Evolutionary conservation across 2,797 vertebrate species (phyloP), one percentile per base, ranked within the genome.

Genomic region (Siniperca scherzeri): DNA sequence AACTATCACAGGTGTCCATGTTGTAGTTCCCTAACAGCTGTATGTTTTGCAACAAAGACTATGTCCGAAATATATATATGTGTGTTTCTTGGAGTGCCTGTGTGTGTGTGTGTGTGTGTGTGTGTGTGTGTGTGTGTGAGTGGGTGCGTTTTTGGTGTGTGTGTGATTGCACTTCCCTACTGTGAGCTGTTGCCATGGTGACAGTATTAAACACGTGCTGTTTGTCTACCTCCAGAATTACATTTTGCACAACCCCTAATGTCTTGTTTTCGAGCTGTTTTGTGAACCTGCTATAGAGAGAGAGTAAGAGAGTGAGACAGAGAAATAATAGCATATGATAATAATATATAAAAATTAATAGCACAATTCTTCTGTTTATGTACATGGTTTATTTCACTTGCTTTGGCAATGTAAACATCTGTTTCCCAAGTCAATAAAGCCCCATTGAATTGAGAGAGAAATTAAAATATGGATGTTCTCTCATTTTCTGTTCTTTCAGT

Each of bases 131-230:
- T 8, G 38, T 7, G 36, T 44, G 71, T 36, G 67, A 22, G 80
- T 78, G 83, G 16, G 72, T n/a, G 74, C 65, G 67, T 77, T 76
- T 84, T 74, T 65, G 25, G 21, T 52, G 80, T 84, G 80, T 84
- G 77, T 84, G 79, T 87, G 85, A 85, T 83, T 89, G 80, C 82
- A 85, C 80, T 89, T 82, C 76, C 91, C 90, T 70, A 84, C 91
- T 90, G 90, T 88, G 90, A 89, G 87, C 84, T 92, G 94, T 94
- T 94, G 90, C 93, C 82, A 95, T 93, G 87, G 94, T 87, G 88
- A 94, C 88, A 83, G 77, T 83, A 89, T 89, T 92, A 93, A 93
- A 92, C 90, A 93, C 33, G 62, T 92, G 86, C 77, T 91, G 85
- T 92, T 94, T 93, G 81, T 91, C 88, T 91, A 87, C 87, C 90